Base-by-base conservation (phyloP, 2,797 vertebrate genomes). In the Chanos chanos region DNA sequence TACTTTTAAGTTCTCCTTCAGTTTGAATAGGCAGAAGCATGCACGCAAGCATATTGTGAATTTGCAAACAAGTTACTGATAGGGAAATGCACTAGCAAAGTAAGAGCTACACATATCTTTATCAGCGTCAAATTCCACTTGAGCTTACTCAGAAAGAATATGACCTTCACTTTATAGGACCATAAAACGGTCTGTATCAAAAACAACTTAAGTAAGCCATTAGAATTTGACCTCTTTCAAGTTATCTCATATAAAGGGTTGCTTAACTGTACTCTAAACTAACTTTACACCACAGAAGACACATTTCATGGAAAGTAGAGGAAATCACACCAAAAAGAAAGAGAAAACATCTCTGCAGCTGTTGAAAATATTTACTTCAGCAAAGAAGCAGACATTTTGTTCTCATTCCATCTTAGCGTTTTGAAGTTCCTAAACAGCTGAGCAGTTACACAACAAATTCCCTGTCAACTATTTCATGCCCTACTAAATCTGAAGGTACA, bases 1-100 rank as follows among this genome's bases (percentile, higher is more conserved):
- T 54, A 58, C 48, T 58, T 64, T 48, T 64, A 40, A 59, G 31
- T 39, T 25, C 16, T 40, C 44, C 25, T 30, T 18, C 4, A 53
- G 66, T 67, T 39, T 22, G 22, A 41, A 24, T 41, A 57, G 53
- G 18, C 43, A 10, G 8, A 50, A 41, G 52, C 7, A 22, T 9
- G 19, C 12, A 25, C 4, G 5, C 40, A 55, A 33, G 8, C 31
- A 31, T 47, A 45, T n/a, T 15, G 37, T 15, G 13, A 30, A 10
- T 37, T 52, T 31, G 27, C 56, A 12, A 43, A 48, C n/a, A n/a
- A n/a, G n/a, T n/a, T n/a, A n/a, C 18, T 18, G 12, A 57, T 41
- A 65, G 9, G 25, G 27, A 66, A 45, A 51, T 2, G 24, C 25
- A 8, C 43, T 27, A 28, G 16, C 48, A 52, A 24, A 24, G 16